These are phyloP conservation scores for Drosophila repleta DNA, from an alignment of 1,140 invertebrate species.

Conservation along the genomic window DNA sequence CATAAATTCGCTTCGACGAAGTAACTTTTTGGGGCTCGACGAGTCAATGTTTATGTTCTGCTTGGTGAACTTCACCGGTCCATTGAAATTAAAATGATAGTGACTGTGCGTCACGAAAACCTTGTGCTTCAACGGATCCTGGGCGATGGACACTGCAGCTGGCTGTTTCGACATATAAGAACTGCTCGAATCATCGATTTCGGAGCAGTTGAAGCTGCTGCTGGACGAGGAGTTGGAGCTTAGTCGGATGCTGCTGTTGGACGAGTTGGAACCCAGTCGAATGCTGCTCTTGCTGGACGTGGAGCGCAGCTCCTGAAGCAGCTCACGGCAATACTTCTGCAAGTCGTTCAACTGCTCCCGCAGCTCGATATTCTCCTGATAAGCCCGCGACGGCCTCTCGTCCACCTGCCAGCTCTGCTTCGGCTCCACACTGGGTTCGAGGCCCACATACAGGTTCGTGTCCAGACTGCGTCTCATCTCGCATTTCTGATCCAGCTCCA, in stretches of 20 bases:
- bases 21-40: neutral
- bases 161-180: slow-evolving; percentile 24
- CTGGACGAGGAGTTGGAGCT: slow-evolving; percentile 5
- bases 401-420: neutral
- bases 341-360: slow-evolving; percentile 44
- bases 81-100: slow-evolving; percentile 57
- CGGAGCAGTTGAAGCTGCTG: slow-evolving; percentile 7
- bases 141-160: neutral
- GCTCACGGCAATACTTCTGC: slow-evolving; percentile 45
- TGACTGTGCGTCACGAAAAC: slow-evolving; percentile 61
- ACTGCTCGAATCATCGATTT: slow-evolving; percentile 1
- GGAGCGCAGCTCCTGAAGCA: slow-evolving; percentile 43
- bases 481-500: neutral
- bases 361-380: slow-evolving; percentile 24
- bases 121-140: neutral
- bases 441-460: neutral
- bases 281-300: slow-evolving; percentile 12
- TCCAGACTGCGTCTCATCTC: neutral
- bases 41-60: slow-evolving; percentile 23
- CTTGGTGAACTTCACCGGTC: slow-evolving; percentile 19
- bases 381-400: neutral
- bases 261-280: neutral
- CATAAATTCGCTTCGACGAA: slow-evolving; percentile 46
- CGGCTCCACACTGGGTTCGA: neutral
- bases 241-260: slow-evolving; percentile 2